Percentiles rank a stretch among this genome's conserved stretches.
Conservation (phyloP, 2,113 vertebrate genomes). For the Osmerus eperlanus region DNA sequence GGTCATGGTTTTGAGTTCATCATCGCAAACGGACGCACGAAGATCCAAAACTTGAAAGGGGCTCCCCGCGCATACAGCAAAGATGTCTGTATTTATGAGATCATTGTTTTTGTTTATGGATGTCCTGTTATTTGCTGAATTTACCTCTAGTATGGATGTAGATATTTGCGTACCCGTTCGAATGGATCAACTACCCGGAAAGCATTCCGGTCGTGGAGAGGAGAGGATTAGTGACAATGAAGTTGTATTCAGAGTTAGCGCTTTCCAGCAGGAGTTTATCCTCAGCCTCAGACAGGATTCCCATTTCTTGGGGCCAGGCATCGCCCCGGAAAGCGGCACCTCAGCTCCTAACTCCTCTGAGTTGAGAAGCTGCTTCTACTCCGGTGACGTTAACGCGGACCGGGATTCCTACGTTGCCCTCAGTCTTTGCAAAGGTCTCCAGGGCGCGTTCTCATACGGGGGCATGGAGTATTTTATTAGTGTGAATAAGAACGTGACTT, state of each 20-base stretch:
- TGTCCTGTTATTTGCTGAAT: constrained; percentile 43
- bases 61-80: constrained; percentile 29
- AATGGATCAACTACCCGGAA: constrained; percentile 71
- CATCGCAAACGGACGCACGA: too few species aligned
- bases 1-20: too few species aligned
- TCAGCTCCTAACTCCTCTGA: constrained; percentile 38
- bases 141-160: constrained; percentile 62
- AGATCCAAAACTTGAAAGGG: background rate
- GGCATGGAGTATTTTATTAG: constrained; percentile 87
- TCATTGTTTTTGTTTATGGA: constrained; percentile 39
- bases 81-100: constrained; percentile 54
- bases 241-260: constrained; percentile 75
- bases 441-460: constrained; percentile 83
- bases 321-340: constrained; percentile 64
- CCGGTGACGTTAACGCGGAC: constrained; percentile 87
- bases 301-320: constrained; percentile 78
- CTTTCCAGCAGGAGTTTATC: constrained; percentile 86
- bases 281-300: constrained; percentile 81
- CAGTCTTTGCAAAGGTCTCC: constrained; percentile 87
- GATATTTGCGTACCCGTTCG: constrained; percentile 80
- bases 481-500: constrained; percentile 52
- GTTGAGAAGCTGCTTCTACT: constrained; percentile 82
- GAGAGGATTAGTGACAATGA: constrained; percentile 56
- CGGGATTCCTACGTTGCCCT: constrained; percentile 84
- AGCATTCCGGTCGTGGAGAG: constrained; percentile 48